phyloP scores from a whole-genome alignment of 2,113 vertebrate genomes.

The Pygoscelis adeliae region DNA sequence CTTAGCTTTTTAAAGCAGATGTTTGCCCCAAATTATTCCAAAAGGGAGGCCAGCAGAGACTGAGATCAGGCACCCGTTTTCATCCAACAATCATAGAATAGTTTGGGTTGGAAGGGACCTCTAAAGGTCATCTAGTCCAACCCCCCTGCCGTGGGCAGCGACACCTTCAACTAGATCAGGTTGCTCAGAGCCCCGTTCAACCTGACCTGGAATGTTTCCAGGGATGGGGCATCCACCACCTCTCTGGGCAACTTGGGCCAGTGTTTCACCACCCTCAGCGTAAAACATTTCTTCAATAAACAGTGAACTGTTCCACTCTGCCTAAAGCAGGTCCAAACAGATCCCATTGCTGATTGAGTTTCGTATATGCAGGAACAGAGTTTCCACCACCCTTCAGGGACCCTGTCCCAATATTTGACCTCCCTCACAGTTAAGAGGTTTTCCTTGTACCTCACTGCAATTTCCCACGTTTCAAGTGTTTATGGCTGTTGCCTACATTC shows the following conservation, averaged over 20 bases:
- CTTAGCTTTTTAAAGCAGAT: neutral
- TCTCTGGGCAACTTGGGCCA: too few relatives aligned
- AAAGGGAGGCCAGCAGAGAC: neutral
- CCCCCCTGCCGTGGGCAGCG: too few relatives aligned
- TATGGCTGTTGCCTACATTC: neutral
- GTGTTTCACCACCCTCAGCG: too few relatives aligned
- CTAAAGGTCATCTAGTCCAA: too few relatives aligned
- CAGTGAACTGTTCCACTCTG: neutral
- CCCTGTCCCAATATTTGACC: too few relatives aligned
- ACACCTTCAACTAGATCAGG: too few relatives aligned
- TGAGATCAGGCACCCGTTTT: neutral
- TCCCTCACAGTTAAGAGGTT: neutral
- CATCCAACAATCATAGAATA: neutral
- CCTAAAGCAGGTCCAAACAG: neutral
- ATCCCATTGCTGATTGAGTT: accelerated
- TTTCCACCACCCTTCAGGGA: neutral
- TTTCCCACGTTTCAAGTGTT: neutral
- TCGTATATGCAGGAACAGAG: neutral
- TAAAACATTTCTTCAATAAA: too few relatives aligned
- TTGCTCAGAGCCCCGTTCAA: too few relatives aligned
- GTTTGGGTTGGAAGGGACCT: too few relatives aligned
- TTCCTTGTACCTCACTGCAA: neutral
- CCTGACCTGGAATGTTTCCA: too few relatives aligned
- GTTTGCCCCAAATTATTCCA: neutral
- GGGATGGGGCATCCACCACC: too few relatives aligned